Evolutionary conservation across 2,797 vertebrate species (phyloP), one percentile per base, ranked within the genome.

Genomic region (Takifugu ocellatus): DNA sequence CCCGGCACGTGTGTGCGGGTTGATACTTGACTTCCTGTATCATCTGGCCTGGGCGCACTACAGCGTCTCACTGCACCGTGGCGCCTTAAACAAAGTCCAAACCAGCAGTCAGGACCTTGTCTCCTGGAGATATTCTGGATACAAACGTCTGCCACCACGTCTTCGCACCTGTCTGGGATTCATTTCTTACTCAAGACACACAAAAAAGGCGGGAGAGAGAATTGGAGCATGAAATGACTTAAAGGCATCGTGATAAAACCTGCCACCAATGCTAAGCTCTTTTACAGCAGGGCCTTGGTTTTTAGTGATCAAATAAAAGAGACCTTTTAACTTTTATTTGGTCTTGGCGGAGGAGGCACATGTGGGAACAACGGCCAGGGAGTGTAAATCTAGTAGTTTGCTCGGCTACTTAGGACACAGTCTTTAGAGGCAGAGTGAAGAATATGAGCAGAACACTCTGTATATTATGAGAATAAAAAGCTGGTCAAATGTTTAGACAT

Each of bases 291-390:
- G 72, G 66, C 68, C 69, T 69, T 78, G 84, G 71, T 82, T 91
- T 88, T 90, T 85, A 89, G 87, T 78, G 85, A 87, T 85, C 83
- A 85, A 85, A 91, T 90, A 89, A 90, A 91, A 89, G 61, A 61
- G 78, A 82, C 75, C 87, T 86, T 90, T 90, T 89, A 89, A 86
- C 79, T 89, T 92, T 90, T 89, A 90, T 89, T 81, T 78, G 87
- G 77, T 87, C 85, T 78, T 78, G 5, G 78, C 56, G 56, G 84
- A 69, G 50, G 70, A 66, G 31, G 63, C 72, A 70, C 82, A 82
- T 79, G 82, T 81, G 85, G 78, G 73, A 80, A 79, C 74, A 75
- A 64, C 70, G 84, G 70, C 70, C 5, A 6, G 7, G 54, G 50
- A 29, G 66, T 60, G 66, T 77, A 85, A 86, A 85, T 78, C 73